Base-by-base conservation (phyloP, 1,140 invertebrate genomes). In the Drosophila lowei region DNA sequence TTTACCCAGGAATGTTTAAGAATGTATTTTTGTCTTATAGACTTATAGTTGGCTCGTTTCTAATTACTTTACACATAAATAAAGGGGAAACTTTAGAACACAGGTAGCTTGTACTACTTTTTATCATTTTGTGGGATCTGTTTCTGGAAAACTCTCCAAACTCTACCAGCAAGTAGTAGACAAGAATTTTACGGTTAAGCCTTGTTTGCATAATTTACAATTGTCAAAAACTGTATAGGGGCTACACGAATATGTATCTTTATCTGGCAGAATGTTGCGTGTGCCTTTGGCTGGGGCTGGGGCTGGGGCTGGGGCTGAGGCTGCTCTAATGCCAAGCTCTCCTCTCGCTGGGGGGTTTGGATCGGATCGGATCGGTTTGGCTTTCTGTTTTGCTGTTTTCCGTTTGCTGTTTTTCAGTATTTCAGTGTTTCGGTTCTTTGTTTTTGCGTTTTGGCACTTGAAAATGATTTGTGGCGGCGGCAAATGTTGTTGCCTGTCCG, bases 391-490 rank as follows among this genome's bases (percentile, higher is more conserved):
- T 47, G 23, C 50, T 44, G 49, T 23, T 34, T 43, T n/a, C 34
- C 3, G 34, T 38, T 25, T 53, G 49, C 23, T 54, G 53, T 53
- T 61, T 56, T 61, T 53, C 18, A 38, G 11, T 38, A 2, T 38
- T 38, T 13, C 11, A 13, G 34, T 4, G 34, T 43, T 38, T 52
- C 44, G 44, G 49, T 63, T 63, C 50, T 70, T 66, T 77, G 61
- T 67, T 59, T 77, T 58, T 66, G 53, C 57, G 48, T 48, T 72
- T 72, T 76, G 79, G 83, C 81, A 86, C 83, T 86, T 86, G 70
- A 58, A 78, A 88, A 86, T 86, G 83, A 86, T 88, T 86, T 86
- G 83, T 88, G 71, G 83, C 83, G 53, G 63, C 70, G 60, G 71
- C 83, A 66, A 88, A 74, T 80, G 61, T 61, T 64, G 72, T 64